A percentile compares a stretch with the other conserved stretches of the same genome.
These are phyloP conservation scores for Clostera curtula DNA, from an alignment of 2,888 invertebrate species.

Conservation along the genomic window DNA sequence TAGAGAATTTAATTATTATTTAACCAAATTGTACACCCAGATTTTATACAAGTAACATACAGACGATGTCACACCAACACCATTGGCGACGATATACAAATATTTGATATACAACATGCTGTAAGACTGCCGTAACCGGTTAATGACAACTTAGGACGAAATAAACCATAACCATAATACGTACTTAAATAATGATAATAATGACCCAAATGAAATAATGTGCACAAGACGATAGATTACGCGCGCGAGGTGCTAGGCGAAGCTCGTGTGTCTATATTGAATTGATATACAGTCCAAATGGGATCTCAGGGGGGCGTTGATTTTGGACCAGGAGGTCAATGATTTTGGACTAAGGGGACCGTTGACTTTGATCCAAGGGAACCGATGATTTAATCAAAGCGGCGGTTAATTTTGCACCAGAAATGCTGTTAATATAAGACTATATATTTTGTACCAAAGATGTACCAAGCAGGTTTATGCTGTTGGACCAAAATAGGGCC, in stretches of 20 bases:
- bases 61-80: conserved; percentile 71
- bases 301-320: conserved; percentile 5
- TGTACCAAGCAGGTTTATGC: too few species aligned
- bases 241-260: conserved; percentile 24
- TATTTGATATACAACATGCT: conserved; percentile 39
- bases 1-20: too few species aligned
- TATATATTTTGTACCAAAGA: too few species aligned
- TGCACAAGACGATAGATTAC: conserved; percentile 53
- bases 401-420: too few species aligned
- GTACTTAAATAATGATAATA: conserved; percentile 27
- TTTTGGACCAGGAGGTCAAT: too few species aligned
- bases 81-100: conserved; percentile 32
- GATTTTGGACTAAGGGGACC: too few species aligned
- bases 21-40: too few species aligned
- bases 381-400: too few species aligned
- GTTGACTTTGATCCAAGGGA: too few species aligned
- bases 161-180: conserved; percentile 43
- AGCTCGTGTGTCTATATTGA: not conserved
- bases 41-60: conserved; percentile 11
- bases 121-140: conserved; percentile 19
- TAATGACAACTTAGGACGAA: conserved; percentile 23
- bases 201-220: conserved; percentile 47
- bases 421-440: too few species aligned
- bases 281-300: conserved; percentile 4
- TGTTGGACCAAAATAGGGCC: too few species aligned